Conservation (phyloP, 2,888 invertebrate species). For the Volucella bombylans region DNA sequence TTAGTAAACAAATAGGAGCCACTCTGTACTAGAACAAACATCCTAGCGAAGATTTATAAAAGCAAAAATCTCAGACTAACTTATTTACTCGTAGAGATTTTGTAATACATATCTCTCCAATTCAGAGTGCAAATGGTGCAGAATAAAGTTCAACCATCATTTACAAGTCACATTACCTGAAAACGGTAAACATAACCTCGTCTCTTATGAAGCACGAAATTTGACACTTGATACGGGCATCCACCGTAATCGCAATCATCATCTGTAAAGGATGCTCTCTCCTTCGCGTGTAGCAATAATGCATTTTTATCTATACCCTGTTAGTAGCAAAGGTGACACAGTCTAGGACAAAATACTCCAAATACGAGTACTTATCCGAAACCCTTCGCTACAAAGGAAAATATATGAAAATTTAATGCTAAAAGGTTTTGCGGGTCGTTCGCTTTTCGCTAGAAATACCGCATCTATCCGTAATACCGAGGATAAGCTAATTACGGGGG, state of each 20-base stretch:
- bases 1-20: no score
- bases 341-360: slow-evolving; percentile 9
- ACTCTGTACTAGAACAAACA: no score
- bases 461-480: slow-evolving; percentile 27
- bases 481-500: slow-evolving; percentile 58
- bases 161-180: slow-evolving; percentile 19
- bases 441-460: slow-evolving; percentile 19
- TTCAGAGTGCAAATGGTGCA: background rate
- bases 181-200: slow-evolving; percentile 23
- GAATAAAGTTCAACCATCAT: slow-evolving; percentile 49
- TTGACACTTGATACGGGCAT: slow-evolving; percentile 61
- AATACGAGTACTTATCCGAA: background rate
- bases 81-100: no score
- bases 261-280: slow-evolving; percentile 36
- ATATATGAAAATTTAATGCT: slow-evolving; percentile 52
- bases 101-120: no score
- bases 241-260: slow-evolving; percentile 48
- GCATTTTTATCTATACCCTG: slow-evolving; percentile 47
- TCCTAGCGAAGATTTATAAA: no score
- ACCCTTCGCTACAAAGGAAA: background rate
- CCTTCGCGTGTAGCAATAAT: slow-evolving; percentile 20
- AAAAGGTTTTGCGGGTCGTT: slow-evolving; percentile 27
- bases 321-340: slow-evolving; percentile 2
- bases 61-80: no score
- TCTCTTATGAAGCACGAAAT: slow-evolving; percentile 39